A percentile compares a stretch with the other conserved stretches of the same genome.
Evolutionary conservation across 2,888 invertebrate species (phyloP).

Genomic region (Cryptosula pallasiana): DNA sequence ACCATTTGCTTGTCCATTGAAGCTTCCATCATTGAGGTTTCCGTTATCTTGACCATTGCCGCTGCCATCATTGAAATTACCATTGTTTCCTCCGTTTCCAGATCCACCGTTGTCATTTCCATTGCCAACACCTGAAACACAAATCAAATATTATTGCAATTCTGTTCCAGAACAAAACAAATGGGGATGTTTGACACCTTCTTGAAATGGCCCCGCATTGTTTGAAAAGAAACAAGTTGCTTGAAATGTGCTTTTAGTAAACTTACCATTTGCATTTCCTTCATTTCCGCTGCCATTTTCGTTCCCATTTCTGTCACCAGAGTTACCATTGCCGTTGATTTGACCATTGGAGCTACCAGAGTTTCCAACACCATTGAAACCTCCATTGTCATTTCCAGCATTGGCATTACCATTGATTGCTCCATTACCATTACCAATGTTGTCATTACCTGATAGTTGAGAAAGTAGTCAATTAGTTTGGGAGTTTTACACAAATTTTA

Average conservation of each 20-base stretch:
- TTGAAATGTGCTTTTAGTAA: neutral
- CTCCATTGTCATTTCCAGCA: slow-evolving; percentile 1
- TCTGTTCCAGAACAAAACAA: too few species aligned
- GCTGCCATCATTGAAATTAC: neutral
- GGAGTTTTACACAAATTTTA: neutral
- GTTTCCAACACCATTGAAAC: neutral
- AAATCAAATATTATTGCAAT: too few species aligned
- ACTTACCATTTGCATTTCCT: slow-evolving; percentile 15
- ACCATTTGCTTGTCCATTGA: neutral
- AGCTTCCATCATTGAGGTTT: neutral
- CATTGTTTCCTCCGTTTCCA: slow-evolving; percentile 1
- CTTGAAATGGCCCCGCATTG: too few species aligned
- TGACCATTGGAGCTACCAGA: slow-evolving; percentile 9
- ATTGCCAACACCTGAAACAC: neutral
- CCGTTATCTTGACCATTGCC: neutral
- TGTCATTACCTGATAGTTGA: slow-evolving; percentile 13
- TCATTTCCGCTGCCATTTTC: slow-evolving; percentile 3
- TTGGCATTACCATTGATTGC: neutral
- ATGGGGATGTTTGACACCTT: too few species aligned
- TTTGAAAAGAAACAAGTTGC: too few species aligned
- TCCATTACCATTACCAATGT: neutral
- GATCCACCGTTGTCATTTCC: slow-evolving; percentile 8
- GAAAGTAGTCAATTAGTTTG: too few species aligned
- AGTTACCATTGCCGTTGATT: slow-evolving; percentile 11
- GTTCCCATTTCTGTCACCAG: neutral